Evolutionary conservation across 2,113 vertebrate species (phyloP).

Genomic region (Cottus gobio): DNA sequence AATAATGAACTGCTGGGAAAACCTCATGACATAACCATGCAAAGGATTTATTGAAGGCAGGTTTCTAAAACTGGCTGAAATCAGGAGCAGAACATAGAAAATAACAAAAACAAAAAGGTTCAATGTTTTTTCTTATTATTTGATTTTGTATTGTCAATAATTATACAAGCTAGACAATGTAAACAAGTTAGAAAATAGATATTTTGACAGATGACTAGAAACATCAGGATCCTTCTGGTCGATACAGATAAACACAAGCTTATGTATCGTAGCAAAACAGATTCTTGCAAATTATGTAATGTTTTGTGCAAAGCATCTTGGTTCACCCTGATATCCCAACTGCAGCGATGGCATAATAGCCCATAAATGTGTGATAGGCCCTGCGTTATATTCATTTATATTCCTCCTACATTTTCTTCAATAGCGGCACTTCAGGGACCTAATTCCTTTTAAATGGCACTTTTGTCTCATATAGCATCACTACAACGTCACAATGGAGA

Average conservation of each 20-base stretch:
- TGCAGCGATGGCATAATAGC: neutral
- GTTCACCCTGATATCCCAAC: constrained; percentile 2
- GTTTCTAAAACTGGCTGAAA: neutral
- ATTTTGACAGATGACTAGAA: neutral
- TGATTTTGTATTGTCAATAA: neutral
- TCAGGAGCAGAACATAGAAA: neutral
- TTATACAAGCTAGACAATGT: neutral
- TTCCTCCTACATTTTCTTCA: constrained; percentile 4
- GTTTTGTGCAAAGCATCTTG: neutral
- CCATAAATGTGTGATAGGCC: neutral
- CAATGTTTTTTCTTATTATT: too few species aligned
- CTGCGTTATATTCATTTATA: neutral
- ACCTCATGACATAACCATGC: neutral
- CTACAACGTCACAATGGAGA: neutral
- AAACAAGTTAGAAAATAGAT: neutral
- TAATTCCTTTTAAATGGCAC: constrained; percentile 1
- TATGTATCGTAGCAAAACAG: neutral
- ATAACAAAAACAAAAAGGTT: neutral
- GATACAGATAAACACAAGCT: neutral
- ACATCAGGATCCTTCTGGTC: too few species aligned
- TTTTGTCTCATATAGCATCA: neutral
- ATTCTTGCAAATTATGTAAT: neutral
- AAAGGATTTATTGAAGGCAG: neutral
- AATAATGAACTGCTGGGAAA: constrained; percentile 17
- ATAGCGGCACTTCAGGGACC: neutral